A percentile compares a stretch with the other conserved stretches of the same genome.
Conservation (phyloP, 2,888 invertebrate species). For the Drosophila austrosaltans region DNA sequence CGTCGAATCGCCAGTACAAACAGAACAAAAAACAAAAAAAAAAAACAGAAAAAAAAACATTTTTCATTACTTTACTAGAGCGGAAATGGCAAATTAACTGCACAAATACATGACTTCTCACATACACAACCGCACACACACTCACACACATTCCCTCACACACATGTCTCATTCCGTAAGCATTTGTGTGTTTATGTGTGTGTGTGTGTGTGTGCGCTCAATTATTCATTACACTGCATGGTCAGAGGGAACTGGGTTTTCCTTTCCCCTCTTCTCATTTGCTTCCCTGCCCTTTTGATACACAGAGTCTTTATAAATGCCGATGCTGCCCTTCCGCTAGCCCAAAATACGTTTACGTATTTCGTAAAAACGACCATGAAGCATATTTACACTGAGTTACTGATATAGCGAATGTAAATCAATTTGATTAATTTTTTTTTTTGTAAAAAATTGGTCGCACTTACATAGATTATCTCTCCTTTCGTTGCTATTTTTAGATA, state of each 20-base stretch:
- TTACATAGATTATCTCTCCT: too few relatives aligned
- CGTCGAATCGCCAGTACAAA: constrained; percentile 45
- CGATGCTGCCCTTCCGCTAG: constrained; percentile 1
- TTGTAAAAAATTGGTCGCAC: too few relatives aligned
- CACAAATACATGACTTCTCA: constrained; percentile 61
- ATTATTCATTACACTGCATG: constrained; percentile 65
- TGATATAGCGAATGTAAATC: not conserved
- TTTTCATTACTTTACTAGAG: constrained; percentile 75
- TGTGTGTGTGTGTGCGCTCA: constrained; percentile 50
- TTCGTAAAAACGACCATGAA: constrained; percentile 6
- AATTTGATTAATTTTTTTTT: not conserved
- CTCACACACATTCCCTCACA: constrained; percentile 20
- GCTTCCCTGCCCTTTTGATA: constrained; percentile 12
- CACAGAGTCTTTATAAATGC: constrained; percentile 4
- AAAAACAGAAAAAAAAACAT: constrained; percentile 42
- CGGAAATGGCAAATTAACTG: constrained; percentile 80
- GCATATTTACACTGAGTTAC: not conserved
- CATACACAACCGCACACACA: not conserved
- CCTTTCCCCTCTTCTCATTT: constrained; percentile 1
- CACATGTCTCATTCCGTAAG: constrained; percentile 13
- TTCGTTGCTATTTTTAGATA: too few relatives aligned
- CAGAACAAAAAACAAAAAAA: constrained; percentile 13
- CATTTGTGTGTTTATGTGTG: constrained; percentile 14
- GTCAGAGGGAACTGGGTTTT: constrained; percentile 7
- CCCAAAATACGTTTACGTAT: not conserved